Conservation (phyloP, 2,888 invertebrate species). For the Diaphora mendica region DNA sequence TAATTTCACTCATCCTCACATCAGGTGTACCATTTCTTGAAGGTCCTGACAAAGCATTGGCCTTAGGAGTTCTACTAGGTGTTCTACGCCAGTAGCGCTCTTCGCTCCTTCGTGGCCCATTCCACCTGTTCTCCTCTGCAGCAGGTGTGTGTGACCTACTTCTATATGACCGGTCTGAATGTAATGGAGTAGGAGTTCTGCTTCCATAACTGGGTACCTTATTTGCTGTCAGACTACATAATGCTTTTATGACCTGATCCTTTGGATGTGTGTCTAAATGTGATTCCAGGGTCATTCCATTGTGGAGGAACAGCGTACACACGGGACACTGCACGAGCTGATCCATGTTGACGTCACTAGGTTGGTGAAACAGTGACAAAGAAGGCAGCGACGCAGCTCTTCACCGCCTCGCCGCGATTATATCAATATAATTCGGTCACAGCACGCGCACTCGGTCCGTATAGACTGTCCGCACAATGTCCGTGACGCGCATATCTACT, state of each 20-base stretch:
- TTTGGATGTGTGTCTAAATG: slow-evolving; percentile 95
- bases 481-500: slow-evolving; percentile 80
- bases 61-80: slow-evolving; percentile 71
- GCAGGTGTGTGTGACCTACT: slow-evolving; percentile 77
- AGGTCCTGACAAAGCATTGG: slow-evolving; percentile 60
- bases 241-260: slow-evolving; percentile 94
- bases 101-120: slow-evolving; percentile 63
- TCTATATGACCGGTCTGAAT: slow-evolving; percentile 77
- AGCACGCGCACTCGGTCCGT: slow-evolving; percentile 68
- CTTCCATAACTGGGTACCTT: slow-evolving; percentile 75
- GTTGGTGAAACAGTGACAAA: slow-evolving; percentile 35
- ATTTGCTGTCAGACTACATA: slow-evolving; percentile 83
- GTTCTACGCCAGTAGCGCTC: slow-evolving; percentile 79
- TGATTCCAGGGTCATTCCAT: slow-evolving; percentile 92
- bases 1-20: slow-evolving; percentile 67
- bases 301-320: slow-evolving; percentile 93
- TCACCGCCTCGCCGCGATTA: slow-evolving; percentile 44
- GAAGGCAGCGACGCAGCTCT: slow-evolving; percentile 36
- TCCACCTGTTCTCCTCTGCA: slow-evolving; percentile 74
- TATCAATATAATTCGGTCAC: slow-evolving; percentile 61
- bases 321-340: slow-evolving; percentile 90
- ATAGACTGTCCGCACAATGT: slow-evolving; percentile 69
- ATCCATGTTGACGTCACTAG: slow-evolving; percentile 71
- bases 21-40: slow-evolving; percentile 73
- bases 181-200: slow-evolving; percentile 75